A percentile compares a stretch with the other conserved stretches of the same genome.
These are phyloP conservation scores for Ameiurus melas DNA, from an alignment of 2,113 vertebrate species.

Conservation along the genomic window DNA sequence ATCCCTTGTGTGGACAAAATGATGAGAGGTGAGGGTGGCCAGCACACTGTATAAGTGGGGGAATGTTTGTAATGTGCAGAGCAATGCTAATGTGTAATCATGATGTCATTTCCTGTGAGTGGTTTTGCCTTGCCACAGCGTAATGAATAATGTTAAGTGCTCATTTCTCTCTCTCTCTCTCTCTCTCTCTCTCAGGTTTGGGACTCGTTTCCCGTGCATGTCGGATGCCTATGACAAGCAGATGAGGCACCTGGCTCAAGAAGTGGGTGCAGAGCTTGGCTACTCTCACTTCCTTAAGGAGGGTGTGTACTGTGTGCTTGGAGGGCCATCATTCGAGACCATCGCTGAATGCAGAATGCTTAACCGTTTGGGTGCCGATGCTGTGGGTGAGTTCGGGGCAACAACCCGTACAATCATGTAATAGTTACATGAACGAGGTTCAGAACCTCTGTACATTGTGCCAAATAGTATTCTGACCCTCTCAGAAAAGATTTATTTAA, in stretches of 20 bases:
- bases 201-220: slow-evolving; percentile 87
- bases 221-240: slow-evolving; percentile 85
- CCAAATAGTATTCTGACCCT: background rate
- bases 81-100: background rate
- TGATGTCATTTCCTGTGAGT: background rate
- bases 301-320: slow-evolving; percentile 82
- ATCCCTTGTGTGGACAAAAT: slow-evolving; percentile 82
- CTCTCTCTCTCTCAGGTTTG: slow-evolving; percentile 75
- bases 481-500: no score
- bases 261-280: slow-evolving; percentile 72
- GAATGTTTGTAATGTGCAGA: background rate
- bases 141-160: background rate
- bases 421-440: background rate
- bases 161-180: background rate
- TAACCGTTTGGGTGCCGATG: slow-evolving; percentile 80
- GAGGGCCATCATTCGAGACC: slow-evolving; percentile 86
- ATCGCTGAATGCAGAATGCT: slow-evolving; percentile 83
- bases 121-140: background rate
- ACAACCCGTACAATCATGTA: background rate
- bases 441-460: background rate
- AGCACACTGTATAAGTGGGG: background rate
- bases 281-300: slow-evolving; percentile 72
- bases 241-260: slow-evolving; percentile 68
- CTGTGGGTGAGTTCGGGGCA: slow-evolving; percentile 80
- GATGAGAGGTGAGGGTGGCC: slow-evolving; percentile 78